phyloP scores from a whole-genome alignment of 2,888 invertebrate species.

The Apodemia zela region DNA sequence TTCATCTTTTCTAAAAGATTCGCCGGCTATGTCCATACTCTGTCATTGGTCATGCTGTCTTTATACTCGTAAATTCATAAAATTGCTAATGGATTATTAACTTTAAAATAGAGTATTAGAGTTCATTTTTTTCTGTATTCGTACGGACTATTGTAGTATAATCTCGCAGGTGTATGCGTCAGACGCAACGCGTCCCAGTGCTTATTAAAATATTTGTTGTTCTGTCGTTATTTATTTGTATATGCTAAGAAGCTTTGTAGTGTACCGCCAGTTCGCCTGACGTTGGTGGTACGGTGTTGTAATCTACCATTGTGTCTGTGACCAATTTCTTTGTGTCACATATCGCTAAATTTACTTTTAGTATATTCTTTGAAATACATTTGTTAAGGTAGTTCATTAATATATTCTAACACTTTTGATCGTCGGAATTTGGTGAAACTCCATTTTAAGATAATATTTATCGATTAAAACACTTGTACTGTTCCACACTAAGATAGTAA shows the following conservation, averaged over 20 bases:
- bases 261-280: slow-evolving; percentile 52
- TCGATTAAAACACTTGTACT: no score
- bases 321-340: slow-evolving; percentile 62
- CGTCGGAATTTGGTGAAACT: no score
- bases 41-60: slow-evolving; percentile 68
- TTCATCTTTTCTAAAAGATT: slow-evolving; percentile 67
- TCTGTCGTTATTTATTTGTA: slow-evolving; percentile 76
- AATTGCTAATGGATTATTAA: slow-evolving; percentile 33
- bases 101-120: slow-evolving; percentile 34
- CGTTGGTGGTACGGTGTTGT: slow-evolving; percentile 51
- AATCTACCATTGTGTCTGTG: slow-evolving; percentile 62
- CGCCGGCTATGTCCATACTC: slow-evolving; percentile 53
- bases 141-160: slow-evolving; percentile 23
- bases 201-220: slow-evolving; percentile 81
- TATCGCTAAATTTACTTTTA: slow-evolving; percentile 57
- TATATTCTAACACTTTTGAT: no score
- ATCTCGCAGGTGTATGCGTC: slow-evolving; percentile 37
- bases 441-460: no score
- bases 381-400: not conserved
- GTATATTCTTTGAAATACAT: slow-evolving; percentile 30
- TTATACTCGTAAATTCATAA: slow-evolving; percentile 42
- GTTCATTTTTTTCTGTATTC: slow-evolving; percentile 27
- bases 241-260: slow-evolving; percentile 65
- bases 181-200: slow-evolving; percentile 58
- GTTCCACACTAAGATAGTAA: no score